phyloP scores from a whole-genome alignment of 37 sponge, comb jelly and placozoan genomes.

The Crambe crambe region DNA sequence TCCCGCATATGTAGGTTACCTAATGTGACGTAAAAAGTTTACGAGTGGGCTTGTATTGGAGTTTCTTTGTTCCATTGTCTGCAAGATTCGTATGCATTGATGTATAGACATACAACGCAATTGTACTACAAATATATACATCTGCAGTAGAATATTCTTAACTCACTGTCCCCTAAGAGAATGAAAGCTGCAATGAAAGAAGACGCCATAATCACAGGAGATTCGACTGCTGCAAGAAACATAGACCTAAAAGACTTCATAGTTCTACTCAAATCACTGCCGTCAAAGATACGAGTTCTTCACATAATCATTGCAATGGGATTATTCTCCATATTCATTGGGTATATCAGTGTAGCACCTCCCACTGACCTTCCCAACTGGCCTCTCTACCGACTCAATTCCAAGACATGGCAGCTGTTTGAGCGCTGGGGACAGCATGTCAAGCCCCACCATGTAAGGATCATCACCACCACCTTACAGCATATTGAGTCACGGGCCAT shows the following conservation, averaged over 20 bases:
- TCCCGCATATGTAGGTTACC: background rate
- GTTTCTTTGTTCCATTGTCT: slow-evolving; percentile 31
- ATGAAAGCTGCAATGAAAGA: background rate
- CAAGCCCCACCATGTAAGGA: slow-evolving; percentile 74
- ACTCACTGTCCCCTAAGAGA: slow-evolving; percentile 29
- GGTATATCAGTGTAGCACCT: slow-evolving; percentile 78
- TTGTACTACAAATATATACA: background rate
- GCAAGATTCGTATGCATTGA: background rate
- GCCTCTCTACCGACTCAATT: slow-evolving; percentile 74
- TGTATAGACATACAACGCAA: background rate
- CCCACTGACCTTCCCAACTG: slow-evolving; percentile 86
- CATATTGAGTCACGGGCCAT: slow-evolving; percentile 74
- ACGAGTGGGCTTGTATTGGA: slow-evolving; percentile 24
- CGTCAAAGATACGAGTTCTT: slow-evolving; percentile 25
- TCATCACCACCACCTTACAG: slow-evolving; percentile 65
- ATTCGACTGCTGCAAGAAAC: background rate
- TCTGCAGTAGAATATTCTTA: background rate
- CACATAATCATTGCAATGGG: slow-evolving; percentile 40
- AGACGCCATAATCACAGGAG: background rate
- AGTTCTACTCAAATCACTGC: slow-evolving; percentile 5
- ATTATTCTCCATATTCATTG: slow-evolving; percentile 59
- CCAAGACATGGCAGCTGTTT: slow-evolving; percentile 74
- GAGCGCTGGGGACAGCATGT: slow-evolving; percentile 68
- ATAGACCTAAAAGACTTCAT: background rate
- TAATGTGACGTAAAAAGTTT: slow-evolving; percentile 16